Evolutionary conservation across 35 echinoderm and acorn worm genomes (phyloP).

Genomic region (Anneissia japonica): DNA sequence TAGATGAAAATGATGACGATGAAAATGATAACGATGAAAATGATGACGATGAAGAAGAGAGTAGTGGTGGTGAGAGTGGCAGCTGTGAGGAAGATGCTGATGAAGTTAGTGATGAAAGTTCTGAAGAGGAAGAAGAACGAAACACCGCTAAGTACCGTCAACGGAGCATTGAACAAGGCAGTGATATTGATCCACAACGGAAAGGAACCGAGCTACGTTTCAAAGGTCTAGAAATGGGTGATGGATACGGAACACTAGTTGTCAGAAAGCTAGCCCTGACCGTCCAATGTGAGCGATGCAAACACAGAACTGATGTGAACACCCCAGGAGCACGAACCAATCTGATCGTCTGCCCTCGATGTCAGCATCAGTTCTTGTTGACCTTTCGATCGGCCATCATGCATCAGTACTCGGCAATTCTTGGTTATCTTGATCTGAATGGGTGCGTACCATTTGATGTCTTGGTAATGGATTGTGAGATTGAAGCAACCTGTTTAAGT

Average conservation of each 20-base stretch:
- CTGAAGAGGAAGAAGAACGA: background rate
- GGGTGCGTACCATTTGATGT: slow-evolving; percentile 86
- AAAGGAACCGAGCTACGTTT: slow-evolving; percentile 76
- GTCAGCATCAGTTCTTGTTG: slow-evolving; percentile 62
- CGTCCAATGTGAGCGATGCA: slow-evolving; percentile 80
- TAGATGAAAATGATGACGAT: slow-evolving; percentile 12
- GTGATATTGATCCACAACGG: slow-evolving; percentile 28
- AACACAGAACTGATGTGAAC: slow-evolving; percentile 38
- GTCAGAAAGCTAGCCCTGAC: slow-evolving; percentile 33
- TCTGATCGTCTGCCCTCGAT: slow-evolving; percentile 49
- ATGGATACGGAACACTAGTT: slow-evolving; percentile 32
- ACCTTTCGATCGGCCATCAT: slow-evolving; percentile 68
- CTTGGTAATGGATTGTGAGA: slow-evolving; percentile 41
- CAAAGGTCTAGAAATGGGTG: slow-evolving; percentile 47
- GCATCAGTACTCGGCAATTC: slow-evolving; percentile 55
- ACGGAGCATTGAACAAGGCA: slow-evolving; percentile 15
- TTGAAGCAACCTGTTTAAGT: slow-evolving; percentile 42
- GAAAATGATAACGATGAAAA: slow-evolving; percentile 12
- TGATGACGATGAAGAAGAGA: background rate
- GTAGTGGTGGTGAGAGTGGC: background rate
- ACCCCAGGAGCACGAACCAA: slow-evolving; percentile 50
- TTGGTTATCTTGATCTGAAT: slow-evolving; percentile 83
- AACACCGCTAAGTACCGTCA: background rate
- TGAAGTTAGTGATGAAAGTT: background rate
- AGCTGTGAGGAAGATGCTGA: background rate